Conservation (phyloP, 2,797 vertebrate species). For the Falco biarmicus region DNA sequence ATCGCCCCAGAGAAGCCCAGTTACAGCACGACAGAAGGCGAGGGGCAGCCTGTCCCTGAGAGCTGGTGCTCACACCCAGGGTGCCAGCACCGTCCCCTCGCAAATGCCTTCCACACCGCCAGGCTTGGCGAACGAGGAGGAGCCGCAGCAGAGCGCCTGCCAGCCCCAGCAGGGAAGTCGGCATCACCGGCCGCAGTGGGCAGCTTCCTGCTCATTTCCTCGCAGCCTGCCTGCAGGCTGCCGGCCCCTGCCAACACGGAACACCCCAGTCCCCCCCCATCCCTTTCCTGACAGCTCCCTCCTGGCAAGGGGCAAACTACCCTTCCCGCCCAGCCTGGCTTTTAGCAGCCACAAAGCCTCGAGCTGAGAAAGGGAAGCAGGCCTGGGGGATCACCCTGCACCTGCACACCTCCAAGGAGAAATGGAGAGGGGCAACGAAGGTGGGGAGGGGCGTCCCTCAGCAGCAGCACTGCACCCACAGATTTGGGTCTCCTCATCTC, state of each 20-base stretch:
- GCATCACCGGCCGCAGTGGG: background rate
- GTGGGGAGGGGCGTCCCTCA: background rate
- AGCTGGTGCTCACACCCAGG: background rate
- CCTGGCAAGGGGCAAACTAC: background rate
- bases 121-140: background rate
- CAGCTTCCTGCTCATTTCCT: constrained; percentile 38
- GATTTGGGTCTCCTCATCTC: background rate
- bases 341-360: background rate
- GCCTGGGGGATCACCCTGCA: background rate
- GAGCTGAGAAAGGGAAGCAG: accelerated
- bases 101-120: background rate
- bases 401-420: background rate
- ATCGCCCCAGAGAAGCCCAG: background rate
- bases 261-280: background rate
- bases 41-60: background rate
- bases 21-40: background rate
- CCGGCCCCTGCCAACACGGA: background rate
- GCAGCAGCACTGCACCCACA: background rate
- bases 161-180: background rate
- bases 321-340: background rate
- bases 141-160: background rate
- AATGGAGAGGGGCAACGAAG: accelerated
- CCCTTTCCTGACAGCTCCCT: background rate
- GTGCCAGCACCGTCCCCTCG: background rate
- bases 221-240: background rate